A percentile compares a stretch with the other conserved stretches of the same genome.
Evolutionary conservation across 2,888 invertebrate genomes (phyloP).

Genomic region (Drosophila lutescens): DNA sequence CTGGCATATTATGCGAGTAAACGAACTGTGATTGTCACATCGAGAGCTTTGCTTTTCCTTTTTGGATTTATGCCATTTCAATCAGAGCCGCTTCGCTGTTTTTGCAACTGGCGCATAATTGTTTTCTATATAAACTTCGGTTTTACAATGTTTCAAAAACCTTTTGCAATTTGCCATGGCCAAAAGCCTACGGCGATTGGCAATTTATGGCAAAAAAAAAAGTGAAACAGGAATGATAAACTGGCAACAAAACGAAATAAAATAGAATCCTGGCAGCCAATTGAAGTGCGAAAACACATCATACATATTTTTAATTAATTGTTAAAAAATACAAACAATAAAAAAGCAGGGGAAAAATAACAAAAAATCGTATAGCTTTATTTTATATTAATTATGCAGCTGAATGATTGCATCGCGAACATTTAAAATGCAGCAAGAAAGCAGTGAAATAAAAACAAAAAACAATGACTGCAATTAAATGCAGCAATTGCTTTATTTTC

Average conservation of each 20-base stretch:
- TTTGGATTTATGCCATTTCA: conserved; percentile 28
- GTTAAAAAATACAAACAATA: conserved; percentile 43
- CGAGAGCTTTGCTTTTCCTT: conserved; percentile 19
- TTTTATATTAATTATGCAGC: conserved; percentile 75
- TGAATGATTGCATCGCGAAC: conserved; percentile 66
- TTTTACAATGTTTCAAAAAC: conserved; percentile 38
- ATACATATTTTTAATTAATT: conserved; percentile 72
- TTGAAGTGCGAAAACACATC: conserved; percentile 49
- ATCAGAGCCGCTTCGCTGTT: conserved; percentile 12
- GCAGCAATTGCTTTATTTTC: conserved; percentile 29
- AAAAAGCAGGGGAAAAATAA: neutral
- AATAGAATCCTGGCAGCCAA: conserved; percentile 31
- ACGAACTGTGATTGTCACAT: conserved; percentile 49
- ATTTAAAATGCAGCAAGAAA: conserved; percentile 48
- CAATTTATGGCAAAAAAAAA: conserved; percentile 22
- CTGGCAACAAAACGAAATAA: conserved; percentile 3
- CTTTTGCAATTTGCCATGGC: conserved; percentile 37
- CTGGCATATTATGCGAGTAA: conserved; percentile 44
- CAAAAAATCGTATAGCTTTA: conserved; percentile 58
- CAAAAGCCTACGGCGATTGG: conserved; percentile 19
- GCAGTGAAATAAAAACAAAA: conserved; percentile 27
- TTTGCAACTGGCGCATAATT: conserved; percentile 38
- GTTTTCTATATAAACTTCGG: conserved; percentile 39
- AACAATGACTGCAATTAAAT: conserved; percentile 38
- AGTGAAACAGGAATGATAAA: neutral